A percentile compares a stretch with the other conserved stretches of the same genome.
phyloP scores from a whole-genome alignment of 2,113 vertebrate genomes.

The Murina feae region DNA sequence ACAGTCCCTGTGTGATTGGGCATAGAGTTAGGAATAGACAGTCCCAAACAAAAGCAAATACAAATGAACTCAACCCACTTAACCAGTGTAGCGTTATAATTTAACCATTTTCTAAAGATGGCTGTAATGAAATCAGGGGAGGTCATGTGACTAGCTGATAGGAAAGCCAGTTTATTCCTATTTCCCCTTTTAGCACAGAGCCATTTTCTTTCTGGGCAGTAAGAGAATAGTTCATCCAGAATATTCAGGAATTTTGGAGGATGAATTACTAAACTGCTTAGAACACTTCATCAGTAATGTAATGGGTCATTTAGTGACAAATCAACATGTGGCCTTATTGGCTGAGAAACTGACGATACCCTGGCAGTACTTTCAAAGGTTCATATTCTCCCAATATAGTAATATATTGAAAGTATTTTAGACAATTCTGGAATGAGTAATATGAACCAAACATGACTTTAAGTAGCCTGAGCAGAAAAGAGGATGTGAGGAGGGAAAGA shows the following conservation, averaged over 20 bases:
- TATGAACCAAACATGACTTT: not conserved
- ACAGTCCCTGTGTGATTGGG: not conserved
- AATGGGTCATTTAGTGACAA: conserved; percentile 24
- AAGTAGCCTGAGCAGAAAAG: conserved; percentile 7
- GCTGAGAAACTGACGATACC: not conserved
- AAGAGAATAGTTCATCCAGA: conserved; percentile 14
- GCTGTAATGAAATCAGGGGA: not conserved
- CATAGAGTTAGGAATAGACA: not conserved
- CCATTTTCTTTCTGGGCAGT: not conserved
- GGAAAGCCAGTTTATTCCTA: not conserved
- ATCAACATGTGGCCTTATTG: conserved; percentile 31
- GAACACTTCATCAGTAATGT: conserved; percentile 37
- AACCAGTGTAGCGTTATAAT: not conserved
- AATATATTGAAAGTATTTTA: conserved; percentile 23
- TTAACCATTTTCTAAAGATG: not conserved
- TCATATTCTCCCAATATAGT: conserved; percentile 27
- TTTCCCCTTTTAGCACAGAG: not conserved
- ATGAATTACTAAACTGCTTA: conserved; percentile 20
- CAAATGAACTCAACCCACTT: not conserved
- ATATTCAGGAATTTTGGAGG: not conserved
- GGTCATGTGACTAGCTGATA: not conserved
- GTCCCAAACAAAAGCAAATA: not conserved
- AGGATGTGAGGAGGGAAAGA: not conserved
- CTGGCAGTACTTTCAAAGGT: not conserved
- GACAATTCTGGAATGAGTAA: conserved; percentile 7